Evolutionary conservation across 37 sponge, comb jelly and placozoan species (phyloP).

Genomic region (Lycopodina hypogea): DNA sequence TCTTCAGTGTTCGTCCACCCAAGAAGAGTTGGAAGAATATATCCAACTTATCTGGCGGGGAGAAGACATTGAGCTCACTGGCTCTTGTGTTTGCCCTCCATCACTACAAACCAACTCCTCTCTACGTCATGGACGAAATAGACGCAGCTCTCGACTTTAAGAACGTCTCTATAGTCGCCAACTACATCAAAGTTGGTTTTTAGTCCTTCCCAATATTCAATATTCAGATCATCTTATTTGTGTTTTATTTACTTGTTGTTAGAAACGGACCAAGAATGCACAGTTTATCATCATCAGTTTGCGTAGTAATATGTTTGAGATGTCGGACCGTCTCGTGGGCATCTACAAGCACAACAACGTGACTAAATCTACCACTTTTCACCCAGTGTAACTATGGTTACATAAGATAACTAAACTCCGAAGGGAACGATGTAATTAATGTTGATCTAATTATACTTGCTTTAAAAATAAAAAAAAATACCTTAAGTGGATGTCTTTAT

Average conservation of each 20-base stretch:
- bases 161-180: constrained; percentile 96
- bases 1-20: constrained; percentile 97
- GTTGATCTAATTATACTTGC: too few species aligned
- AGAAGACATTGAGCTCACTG: constrained; percentile 99
- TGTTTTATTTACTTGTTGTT: too few species aligned
- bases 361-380: constrained; percentile 82
- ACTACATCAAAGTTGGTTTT: constrained; percentile 92
- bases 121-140: constrained; percentile 99
- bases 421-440: not conserved
- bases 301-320: constrained; percentile 98
- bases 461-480: too few species aligned
- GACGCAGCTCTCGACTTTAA: constrained; percentile 99
- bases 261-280: constrained; percentile 99
- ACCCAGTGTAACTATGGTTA: too few species aligned
- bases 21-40: constrained; percentile 99
- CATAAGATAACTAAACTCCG: not conserved
- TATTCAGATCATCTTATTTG: too few species aligned
- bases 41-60: constrained; percentile 96
- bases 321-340: constrained; percentile 90
- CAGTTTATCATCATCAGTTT: constrained; percentile 98
- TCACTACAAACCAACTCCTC: constrained; percentile 97
- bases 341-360: constrained; percentile 92
- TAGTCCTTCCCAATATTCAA: not conserved
- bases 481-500: too few species aligned
- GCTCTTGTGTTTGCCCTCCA: constrained; percentile 99